Evolutionary conservation across 2,888 invertebrate genomes (phyloP).

Genomic region (Oligia latruncula): DNA sequence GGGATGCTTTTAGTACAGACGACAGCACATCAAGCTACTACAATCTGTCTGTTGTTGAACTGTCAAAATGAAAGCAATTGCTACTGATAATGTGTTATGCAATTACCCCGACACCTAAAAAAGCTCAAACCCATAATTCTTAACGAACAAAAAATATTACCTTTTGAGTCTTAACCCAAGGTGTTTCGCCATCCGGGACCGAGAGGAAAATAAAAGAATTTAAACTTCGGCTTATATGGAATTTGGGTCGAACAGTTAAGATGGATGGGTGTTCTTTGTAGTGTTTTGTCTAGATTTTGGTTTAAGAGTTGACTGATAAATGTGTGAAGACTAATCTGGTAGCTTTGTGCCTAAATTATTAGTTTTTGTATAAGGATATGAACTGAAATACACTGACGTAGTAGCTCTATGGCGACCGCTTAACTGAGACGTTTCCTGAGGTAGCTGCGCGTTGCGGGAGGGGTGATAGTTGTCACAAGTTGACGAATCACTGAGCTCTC

Average conservation of each 20-base stretch:
- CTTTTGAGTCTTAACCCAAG: conserved; percentile 36
- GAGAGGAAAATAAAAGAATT: conserved; percentile 56
- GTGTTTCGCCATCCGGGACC: conserved; percentile 52
- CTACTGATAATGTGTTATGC: too few species aligned
- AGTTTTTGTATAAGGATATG: too few species aligned
- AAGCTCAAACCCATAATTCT: conserved; percentile 41
- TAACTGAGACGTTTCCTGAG: too few species aligned
- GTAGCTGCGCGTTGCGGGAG: too few species aligned
- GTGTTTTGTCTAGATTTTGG: not conserved
- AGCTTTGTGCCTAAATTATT: not conserved
- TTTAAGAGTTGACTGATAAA: not conserved
- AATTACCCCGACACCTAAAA: not conserved
- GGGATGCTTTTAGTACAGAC: too few species aligned
- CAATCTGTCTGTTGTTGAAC: too few species aligned
- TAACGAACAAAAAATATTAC: conserved; percentile 44
- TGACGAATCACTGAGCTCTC: too few species aligned
- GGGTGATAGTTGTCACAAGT: too few species aligned
- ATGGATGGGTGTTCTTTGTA: conserved; percentile 27
- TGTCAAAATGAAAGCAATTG: too few species aligned
- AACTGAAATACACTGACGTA: too few species aligned
- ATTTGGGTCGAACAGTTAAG: conserved; percentile 43
- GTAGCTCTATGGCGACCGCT: too few species aligned
- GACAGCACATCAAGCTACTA: too few species aligned
- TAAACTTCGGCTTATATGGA: conserved; percentile 48
- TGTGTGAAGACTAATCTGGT: not conserved